Conservation (phyloP, 2,113 vertebrate species). For the human region GRCh38 chr1:59300001-59300500, state of each 20-base stretch:
- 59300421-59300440: not conserved
- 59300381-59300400: not conserved
- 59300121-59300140: not conserved
- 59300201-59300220: not conserved
- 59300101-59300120: not conserved
- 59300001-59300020: no score
- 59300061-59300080: not conserved
- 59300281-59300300: not conserved
- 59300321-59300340: not conserved
- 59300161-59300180: not conserved
- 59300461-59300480: conserved; percentile 18
- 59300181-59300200: not conserved
- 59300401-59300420: not conserved
- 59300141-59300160: not conserved
- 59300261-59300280: not conserved
- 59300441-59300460: not conserved
- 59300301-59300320: not conserved
- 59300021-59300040: no score
- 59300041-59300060: not conserved
- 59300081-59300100: not conserved
- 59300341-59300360: conserved; percentile 15
- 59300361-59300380: not conserved
- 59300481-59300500: conserved; percentile 2
- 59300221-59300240: not conserved
- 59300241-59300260: not conserved